Base-by-base conservation (phyloP, 2,797 vertebrate genomes). In the Cheirogaleus major region DNA sequence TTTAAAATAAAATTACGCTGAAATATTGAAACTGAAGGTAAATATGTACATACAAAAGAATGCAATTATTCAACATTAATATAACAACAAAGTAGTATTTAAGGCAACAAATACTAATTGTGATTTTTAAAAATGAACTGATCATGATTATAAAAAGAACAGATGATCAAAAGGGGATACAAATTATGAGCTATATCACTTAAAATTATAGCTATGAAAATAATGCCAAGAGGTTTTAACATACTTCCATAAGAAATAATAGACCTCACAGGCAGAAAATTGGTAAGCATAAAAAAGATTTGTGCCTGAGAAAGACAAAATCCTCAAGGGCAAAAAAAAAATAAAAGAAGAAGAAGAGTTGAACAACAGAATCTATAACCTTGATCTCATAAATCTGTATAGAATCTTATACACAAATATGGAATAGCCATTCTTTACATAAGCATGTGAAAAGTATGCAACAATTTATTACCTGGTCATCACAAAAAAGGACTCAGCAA, bases 221-320 rank as follows among this genome's bases (percentile, higher is more conserved):
- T 70, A 90, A 72, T 89, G 55, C 6, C 18, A 63, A 38, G 9
- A 59, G 0, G 55, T 55, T 93, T 95, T 30, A 96, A 75, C 32
- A n/a, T 27, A 72, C 79, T 91, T 91, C 30, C 81, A 43, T 67
- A 90, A 96, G 52, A 95, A 95, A 43, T 52, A 75, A 75, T 50
- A 82, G 11, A 86, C 10, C 50, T 11, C 6, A 57, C 14, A n/a
- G 72, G 35, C 32, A 86, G 57, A 91, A 86, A 61, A 41, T 23
- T 73, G 41, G 32, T 93, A 43, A 57, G 23, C 8, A 75, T 59
- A 69, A 45, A 45, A 10, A 50, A 50, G 50, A 50, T 50, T 50
- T 50, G 50, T 50, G 50, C 50, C 50, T 50, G 50, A 50, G 4
- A 50, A 50, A 50, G 50, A 50, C 50, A 50, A 50, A 50, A 50